phyloP scores from a whole-genome alignment of 2,113 vertebrate genomes.

The Zapus hudsonius region DNA sequence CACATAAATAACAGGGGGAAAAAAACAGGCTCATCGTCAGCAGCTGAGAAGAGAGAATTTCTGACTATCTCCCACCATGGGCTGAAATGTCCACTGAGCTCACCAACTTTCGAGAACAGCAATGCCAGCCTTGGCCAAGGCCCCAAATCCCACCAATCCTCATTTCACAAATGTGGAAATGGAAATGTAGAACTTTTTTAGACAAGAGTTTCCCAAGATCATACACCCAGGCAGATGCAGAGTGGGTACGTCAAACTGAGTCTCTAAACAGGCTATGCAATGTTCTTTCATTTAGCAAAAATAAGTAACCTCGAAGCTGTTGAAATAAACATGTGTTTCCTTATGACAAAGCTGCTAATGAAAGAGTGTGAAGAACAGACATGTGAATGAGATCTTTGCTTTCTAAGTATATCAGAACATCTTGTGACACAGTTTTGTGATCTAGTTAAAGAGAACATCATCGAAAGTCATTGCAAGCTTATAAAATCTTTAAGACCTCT shows the following conservation, averaged over 20 bases:
- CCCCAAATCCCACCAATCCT: background rate
- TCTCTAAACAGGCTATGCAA: background rate
- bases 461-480: background rate
- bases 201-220: background rate
- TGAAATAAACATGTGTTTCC: background rate
- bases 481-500: background rate
- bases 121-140: background rate
- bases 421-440: background rate
- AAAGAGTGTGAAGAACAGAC: background rate
- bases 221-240: background rate
- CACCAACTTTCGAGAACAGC: background rate
- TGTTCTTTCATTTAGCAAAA: background rate
- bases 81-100: background rate
- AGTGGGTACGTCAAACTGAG: background rate
- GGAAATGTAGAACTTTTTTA: background rate
- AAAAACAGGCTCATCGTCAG: background rate
- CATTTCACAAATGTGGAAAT: background rate
- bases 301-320: background rate
- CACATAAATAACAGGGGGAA: background rate
- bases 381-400: background rate
- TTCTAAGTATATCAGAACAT: background rate
- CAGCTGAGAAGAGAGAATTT: constrained; percentile 4
- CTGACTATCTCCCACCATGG: background rate
- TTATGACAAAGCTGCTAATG: background rate
- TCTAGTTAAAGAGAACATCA: background rate